Evolutionary conservation across 2,113 vertebrate genomes (phyloP).

Genomic region (Lasiurus cinereus): DNA sequence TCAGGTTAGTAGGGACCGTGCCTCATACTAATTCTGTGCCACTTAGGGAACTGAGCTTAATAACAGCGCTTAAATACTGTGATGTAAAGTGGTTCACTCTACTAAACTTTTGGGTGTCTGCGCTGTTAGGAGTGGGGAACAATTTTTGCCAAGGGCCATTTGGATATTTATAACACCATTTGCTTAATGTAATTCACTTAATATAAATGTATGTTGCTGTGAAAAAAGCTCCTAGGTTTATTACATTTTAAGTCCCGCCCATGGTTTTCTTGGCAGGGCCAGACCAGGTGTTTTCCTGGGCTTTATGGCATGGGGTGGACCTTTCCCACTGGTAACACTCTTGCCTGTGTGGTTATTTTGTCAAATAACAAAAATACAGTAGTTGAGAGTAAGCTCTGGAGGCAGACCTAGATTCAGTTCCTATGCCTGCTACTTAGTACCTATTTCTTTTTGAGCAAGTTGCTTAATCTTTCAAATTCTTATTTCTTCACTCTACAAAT

Average conservation of each 20-base stretch:
- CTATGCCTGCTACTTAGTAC: neutral
- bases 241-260: too few relatives aligned
- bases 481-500: slow-evolving; percentile 38
- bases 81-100: neutral
- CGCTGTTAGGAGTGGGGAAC: too few relatives aligned
- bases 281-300: too few relatives aligned
- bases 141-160: too few relatives aligned
- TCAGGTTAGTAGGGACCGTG: neutral
- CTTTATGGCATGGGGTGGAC: too few relatives aligned
- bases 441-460: slow-evolving; percentile 21
- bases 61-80: slow-evolving; percentile 12
- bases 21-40: neutral
- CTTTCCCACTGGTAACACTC: neutral
- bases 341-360: neutral
- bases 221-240: too few relatives aligned
- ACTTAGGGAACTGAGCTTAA: neutral
- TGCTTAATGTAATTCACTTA: too few relatives aligned
- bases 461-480: slow-evolving; percentile 12
- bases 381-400: slow-evolving; percentile 17
- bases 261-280: too few relatives aligned
- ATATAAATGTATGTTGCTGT: too few relatives aligned
- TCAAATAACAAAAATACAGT: neutral
- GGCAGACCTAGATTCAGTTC: neutral
- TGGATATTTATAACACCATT: too few relatives aligned
- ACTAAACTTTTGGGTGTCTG: slow-evolving; percentile 4